These are phyloP conservation scores for Gymnarchus niloticus DNA, from an alignment of 2,113 vertebrate genomes.

Conservation along the genomic window DNA sequence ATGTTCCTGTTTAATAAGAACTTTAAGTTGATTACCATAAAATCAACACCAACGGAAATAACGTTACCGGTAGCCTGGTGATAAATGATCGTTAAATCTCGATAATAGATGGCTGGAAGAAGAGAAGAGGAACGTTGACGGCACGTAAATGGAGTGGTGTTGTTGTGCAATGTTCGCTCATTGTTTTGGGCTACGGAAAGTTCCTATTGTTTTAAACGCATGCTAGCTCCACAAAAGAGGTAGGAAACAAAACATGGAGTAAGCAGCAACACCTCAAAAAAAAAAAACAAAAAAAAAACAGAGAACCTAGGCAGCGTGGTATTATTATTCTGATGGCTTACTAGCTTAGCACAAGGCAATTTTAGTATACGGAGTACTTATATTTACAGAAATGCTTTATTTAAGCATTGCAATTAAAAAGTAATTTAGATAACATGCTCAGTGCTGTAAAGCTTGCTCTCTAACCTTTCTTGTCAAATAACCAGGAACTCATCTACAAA, in stretches of 20 bases:
- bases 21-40: no score
- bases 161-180: neutral
- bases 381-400: neutral
- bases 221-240: neutral
- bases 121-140: neutral
- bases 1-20: no score
- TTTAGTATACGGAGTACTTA: neutral
- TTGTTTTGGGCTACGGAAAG: neutral
- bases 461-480: slow-evolving; percentile 3
- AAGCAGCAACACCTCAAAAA: neutral
- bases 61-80: neutral
- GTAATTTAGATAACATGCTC: neutral
- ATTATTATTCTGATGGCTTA: neutral
- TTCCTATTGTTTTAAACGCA: neutral
- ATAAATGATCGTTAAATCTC: neutral
- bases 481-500: neutral
- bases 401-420: neutral
- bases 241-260: neutral
- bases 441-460: neutral
- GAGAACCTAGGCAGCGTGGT: neutral
- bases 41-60: neutral
- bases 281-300: no score
- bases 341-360: neutral
- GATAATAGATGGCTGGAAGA: neutral
- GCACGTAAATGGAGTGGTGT: neutral